Evolutionary conservation across 2,797 vertebrate genomes (phyloP), one percentile per base, ranked within the genome.

Genomic region (Sebastolobus altivelis): DNA sequence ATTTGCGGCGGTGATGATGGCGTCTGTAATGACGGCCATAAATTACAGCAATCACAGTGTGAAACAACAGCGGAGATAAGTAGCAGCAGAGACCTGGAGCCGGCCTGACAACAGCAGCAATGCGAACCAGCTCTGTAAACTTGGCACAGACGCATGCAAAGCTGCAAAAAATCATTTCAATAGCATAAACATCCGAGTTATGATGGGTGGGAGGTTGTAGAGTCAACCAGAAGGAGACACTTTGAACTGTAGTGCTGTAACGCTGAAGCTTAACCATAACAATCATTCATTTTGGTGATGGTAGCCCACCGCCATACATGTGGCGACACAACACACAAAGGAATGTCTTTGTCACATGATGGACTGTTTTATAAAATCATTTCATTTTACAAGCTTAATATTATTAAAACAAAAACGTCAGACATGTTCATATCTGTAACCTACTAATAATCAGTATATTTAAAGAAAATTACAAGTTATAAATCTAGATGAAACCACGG

Each of bases 21-120:
- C 83, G 87, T 88, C 77, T 80, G 87, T 93, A 94, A 93, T 88
- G 91, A 91, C 81, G 87, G 81, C 82, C 82, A 93, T 93, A 92
- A 92, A 93, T 92, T 92, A 93, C 38, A 65, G 79, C 79, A 87
- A 86, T 88, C 91, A 88, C 90, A 84, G 87, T 79, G 80, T 82
- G 87, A 89, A 89, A 85, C 78, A 87, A 72, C 85, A 84, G 90
- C 85, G 31, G 61, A 87, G 88, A 91, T 92, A 90, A 90, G 90
- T 78, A 85, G 77, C 79, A 81, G 81, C 73, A 18, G 76, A 77
- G 76, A 83, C 80, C 72, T 66, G 78, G 38, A 25, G 27, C 65
- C 75, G 82, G 72, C 61, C 72, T 83, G 81, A 83, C 85, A 84
- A 82, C 81, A 78, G 83, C 81, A 78, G 83, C 72, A 75, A 66